Conservation (phyloP, 2,888 invertebrate genomes). For the Isoperla grammatica region DNA sequence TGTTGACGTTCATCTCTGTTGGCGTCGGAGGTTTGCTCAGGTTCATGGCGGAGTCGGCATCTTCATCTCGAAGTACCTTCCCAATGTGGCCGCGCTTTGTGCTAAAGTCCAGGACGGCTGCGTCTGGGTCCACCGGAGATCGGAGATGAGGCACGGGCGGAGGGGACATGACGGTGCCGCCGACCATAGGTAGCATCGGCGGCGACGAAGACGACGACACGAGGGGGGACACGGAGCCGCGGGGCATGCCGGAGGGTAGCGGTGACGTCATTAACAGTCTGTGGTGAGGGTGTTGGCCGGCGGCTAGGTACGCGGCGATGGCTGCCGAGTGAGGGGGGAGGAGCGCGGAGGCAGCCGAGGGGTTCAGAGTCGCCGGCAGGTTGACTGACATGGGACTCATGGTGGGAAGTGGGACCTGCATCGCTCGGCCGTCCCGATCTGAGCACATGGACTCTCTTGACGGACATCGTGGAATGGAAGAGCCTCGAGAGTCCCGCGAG, state of each 20-base stretch:
- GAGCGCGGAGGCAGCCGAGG: constrained; percentile 54
- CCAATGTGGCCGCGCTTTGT: constrained; percentile 56
- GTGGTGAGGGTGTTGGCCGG: constrained; percentile 61
- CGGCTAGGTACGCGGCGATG: constrained; percentile 69
- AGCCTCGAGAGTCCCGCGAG: constrained; percentile 67
- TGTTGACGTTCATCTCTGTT: constrained; percentile 51
- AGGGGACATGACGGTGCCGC: constrained; percentile 28
- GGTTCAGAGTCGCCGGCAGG: constrained; percentile 58
- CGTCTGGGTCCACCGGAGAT: constrained; percentile 48
- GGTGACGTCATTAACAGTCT: constrained; percentile 64
- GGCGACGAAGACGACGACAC: constrained; percentile 64
- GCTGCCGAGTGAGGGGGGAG: constrained; percentile 75
- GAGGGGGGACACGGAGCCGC: constrained; percentile 61
- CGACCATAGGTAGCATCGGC: constrained; percentile 38
- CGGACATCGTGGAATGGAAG: constrained; percentile 65
- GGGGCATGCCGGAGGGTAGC: constrained; percentile 43
- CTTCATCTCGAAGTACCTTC: constrained; percentile 48
- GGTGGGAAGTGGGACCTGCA: constrained; percentile 47
- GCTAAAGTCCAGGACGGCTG: constrained; percentile 69
- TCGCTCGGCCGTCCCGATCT: constrained; percentile 47
- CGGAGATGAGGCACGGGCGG: constrained; percentile 44
- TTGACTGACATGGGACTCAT: constrained; percentile 45
- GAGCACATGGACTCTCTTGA: constrained; percentile 72
- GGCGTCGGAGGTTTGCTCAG: constrained; percentile 60
- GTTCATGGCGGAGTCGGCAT: constrained; percentile 64